Base-by-base conservation (phyloP, 2,888 invertebrate genomes). In the Apantesis nais region DNA sequence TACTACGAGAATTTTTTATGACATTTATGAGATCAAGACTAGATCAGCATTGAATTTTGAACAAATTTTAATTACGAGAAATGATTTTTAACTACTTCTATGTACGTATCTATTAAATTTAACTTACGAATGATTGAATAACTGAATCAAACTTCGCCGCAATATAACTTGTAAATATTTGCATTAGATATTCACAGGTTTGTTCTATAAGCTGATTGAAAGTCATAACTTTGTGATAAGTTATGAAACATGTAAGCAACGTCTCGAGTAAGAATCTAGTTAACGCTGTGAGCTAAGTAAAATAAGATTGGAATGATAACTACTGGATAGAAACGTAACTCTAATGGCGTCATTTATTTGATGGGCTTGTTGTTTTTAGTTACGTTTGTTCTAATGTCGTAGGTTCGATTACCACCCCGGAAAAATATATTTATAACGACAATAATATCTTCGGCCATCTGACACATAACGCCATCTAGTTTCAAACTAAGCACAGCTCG, bases 181-280 rank as follows among this genome's bases (percentile, higher is more conserved):
- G 9, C 52, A 62, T 67, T 16, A 79, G 79, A 81, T 73, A 78
- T 79, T 79, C 72, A 76, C 66, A 16, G 79, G 68, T 73, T 77
- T 69, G 72, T 73, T 82, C 71, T 70, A 62, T 4, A 76, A 79
- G 61, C 73, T 82, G 74, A 79, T 79, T 74, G 78, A 72, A 82
- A 80, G 75, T 74, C 72, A 70, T 75, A 80, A 79, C 80, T 77
- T 77, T 66, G 71, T 62, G 71, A 44, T 64, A 73, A 70, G 65
- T 75, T 61, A 80, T 82, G 70, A 82, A 80, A 80, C 78, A 82
- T 80, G 82, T 80, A 80, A 67, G 68, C 68, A 64, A 65, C 70
- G 80, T 52, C 75, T 66, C 77, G 55, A 68, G 60, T 61, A 61
- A 34, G 62, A 67, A 76, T 79, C 81, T 81, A 79, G 79, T 81